phyloP scores from a whole-genome alignment of 2,113 vertebrate species.

The Pedionomus torquatus region DNA sequence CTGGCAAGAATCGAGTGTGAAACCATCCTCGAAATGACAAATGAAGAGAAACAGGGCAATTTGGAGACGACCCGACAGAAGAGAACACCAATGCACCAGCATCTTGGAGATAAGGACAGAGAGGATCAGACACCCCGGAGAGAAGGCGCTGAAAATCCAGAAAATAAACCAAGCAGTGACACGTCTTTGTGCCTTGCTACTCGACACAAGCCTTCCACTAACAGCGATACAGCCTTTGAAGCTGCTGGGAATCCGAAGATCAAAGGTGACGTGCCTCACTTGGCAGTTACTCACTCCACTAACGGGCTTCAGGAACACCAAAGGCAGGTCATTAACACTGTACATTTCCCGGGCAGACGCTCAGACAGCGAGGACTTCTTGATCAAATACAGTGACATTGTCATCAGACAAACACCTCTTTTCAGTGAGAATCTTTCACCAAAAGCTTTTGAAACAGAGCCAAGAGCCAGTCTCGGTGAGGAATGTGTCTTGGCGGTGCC shows the following conservation, averaged over 20 bases:
- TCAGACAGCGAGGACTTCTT: conserved; percentile 69
- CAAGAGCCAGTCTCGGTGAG: neutral
- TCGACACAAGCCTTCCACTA: neutral
- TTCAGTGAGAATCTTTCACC: conserved; percentile 38
- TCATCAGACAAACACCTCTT: conserved; percentile 72
- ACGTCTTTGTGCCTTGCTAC: neutral
- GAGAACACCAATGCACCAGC: neutral
- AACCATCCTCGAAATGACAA: conserved; percentile 71
- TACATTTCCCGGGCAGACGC: neutral
- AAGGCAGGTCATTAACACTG: neutral
- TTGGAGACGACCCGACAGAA: conserved; percentile 55
- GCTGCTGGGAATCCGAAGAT: neutral
- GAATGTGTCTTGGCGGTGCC: neutral
- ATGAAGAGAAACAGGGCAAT: conserved; percentile 53
- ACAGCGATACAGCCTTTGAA: neutral
- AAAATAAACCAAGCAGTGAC: neutral
- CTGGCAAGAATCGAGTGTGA: conserved; percentile 79
- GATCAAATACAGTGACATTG: conserved; percentile 80
- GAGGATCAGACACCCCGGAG: neutral
- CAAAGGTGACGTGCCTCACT: neutral
- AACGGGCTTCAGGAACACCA: neutral
- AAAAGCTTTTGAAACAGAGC: neutral
- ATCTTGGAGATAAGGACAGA: neutral
- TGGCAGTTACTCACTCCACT: neutral
- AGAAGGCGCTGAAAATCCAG: neutral